Percentiles rank a stretch among this genome's conserved stretches.
phyloP scores from a whole-genome alignment of 2,113 vertebrate genomes.

The Rhineura floridana region DNA sequence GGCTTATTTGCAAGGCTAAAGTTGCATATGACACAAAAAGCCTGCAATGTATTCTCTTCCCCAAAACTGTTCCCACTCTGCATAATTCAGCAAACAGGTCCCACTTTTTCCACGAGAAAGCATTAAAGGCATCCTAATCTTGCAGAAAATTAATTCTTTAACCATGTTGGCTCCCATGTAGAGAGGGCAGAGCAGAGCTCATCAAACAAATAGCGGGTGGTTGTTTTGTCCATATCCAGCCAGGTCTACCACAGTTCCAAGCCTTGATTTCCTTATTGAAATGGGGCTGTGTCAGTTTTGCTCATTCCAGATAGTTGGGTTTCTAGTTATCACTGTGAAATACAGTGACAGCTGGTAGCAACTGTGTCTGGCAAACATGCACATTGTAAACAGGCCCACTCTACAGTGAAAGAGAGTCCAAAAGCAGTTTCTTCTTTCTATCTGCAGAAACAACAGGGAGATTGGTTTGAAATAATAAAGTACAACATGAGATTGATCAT shows the following conservation, averaged over 20 bases:
- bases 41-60: not conserved
- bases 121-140: rapidly evolving
- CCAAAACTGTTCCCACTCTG: not conserved
- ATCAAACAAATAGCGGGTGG: not conserved
- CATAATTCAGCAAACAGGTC: not conserved
- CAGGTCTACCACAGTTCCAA: not conserved
- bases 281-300: not conserved
- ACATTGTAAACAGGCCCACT: not conserved
- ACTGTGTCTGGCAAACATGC: not conserved
- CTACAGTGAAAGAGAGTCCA: not conserved
- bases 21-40: not conserved
- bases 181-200: not conserved
- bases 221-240: not conserved
- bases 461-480: not conserved
- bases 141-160: not conserved
- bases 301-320: slow-evolving; percentile 2
- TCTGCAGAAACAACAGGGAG: not conserved
- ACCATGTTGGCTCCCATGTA: rapidly evolving
- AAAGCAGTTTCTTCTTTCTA: not conserved
- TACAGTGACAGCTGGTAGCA: not conserved
- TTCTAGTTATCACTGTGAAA: slow-evolving; percentile 3
- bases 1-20: not conserved
- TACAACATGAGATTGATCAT: not conserved
- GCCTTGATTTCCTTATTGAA: slow-evolving; percentile 10
- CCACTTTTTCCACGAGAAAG: not conserved